phyloP scores from a whole-genome alignment of 2,888 invertebrate genomes.

The Pimpla rufipes region DNA sequence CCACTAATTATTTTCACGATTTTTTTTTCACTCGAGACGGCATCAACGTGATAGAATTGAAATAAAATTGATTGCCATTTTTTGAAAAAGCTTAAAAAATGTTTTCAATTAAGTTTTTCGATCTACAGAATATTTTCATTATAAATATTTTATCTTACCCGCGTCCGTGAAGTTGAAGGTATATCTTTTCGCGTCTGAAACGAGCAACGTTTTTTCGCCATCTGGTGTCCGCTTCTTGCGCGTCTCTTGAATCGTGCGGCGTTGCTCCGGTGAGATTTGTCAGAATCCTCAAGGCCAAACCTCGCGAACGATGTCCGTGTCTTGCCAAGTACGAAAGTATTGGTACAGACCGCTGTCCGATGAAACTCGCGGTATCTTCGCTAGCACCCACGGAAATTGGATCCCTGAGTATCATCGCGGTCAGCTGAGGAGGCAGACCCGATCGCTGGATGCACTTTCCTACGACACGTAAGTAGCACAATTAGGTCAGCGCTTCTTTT shows the following conservation, averaged over 20 bases:
- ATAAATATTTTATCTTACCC: too few relatives aligned
- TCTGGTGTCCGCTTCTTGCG: too few relatives aligned
- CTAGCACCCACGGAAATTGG: constrained; percentile 37
- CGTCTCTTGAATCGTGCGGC: too few relatives aligned
- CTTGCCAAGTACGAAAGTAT: constrained; percentile 9
- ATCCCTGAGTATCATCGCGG: constrained; percentile 18
- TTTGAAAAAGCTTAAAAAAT: too few relatives aligned
- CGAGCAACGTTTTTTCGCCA: too few relatives aligned
- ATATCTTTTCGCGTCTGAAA: too few relatives aligned
- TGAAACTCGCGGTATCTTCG: constrained; percentile 2
- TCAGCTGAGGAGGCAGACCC: constrained; percentile 5
- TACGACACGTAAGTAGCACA: neutral
- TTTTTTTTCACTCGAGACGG: neutral
- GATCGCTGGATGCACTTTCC: neutral
- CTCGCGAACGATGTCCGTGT: neutral
- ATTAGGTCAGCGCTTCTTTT: neutral
- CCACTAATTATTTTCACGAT: neutral
- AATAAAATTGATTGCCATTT: too few relatives aligned
- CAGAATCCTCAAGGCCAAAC: constrained; percentile 23
- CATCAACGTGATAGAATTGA: too few relatives aligned
- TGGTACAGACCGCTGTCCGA: neutral
- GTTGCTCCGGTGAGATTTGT: constrained; percentile 25
- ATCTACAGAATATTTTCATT: too few relatives aligned
- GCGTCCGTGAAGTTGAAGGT: too few relatives aligned
- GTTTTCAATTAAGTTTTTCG: too few relatives aligned